Percentiles rank a stretch among this genome's conserved stretches.
These are phyloP conservation scores for Erebia ligea DNA, from an alignment of 2,888 invertebrate genomes.

Conservation along the genomic window DNA sequence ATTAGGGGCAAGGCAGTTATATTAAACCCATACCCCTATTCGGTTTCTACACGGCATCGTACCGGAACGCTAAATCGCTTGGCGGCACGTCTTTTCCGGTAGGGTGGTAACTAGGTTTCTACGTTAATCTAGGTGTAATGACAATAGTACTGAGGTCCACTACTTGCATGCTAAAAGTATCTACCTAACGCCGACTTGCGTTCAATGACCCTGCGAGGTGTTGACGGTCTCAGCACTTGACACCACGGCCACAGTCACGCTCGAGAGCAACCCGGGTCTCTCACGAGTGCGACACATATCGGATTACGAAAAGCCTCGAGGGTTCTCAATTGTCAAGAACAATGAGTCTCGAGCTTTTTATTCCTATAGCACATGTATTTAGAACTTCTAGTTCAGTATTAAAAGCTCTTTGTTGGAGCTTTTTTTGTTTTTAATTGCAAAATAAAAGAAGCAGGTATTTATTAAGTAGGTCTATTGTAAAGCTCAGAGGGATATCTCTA, in stretches of 20 bases:
- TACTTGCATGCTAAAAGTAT: background rate
- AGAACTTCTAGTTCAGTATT: background rate
- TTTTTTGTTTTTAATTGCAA: background rate
- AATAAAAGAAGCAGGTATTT: background rate
- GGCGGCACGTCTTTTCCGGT: no score
- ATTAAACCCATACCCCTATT: no score
- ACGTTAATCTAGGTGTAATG: no score
- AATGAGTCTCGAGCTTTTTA: slow-evolving; percentile 7
- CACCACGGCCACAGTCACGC: slow-evolving; percentile 37
- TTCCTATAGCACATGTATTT: background rate
- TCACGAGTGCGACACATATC: slow-evolving; percentile 39
- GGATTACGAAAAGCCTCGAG: slow-evolving; percentile 31
- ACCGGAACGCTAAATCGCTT: no score
- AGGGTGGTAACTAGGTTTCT: no score
- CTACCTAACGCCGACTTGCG: slow-evolving; percentile 20
- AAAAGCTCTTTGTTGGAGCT: background rate
- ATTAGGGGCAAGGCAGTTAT: no score
- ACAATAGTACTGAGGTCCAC: no score
- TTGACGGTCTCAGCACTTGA: slow-evolving; percentile 23
- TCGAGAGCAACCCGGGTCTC: slow-evolving; percentile 27
- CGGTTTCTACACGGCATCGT: no score
- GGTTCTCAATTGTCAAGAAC: slow-evolving; percentile 18
- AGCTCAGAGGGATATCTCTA: background rate
- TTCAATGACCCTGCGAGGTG: slow-evolving; percentile 32
- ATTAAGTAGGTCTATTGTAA: no score